Evolutionary conservation across 1,140 invertebrate genomes (phyloP).

Genomic region (Sitodiplosis mosellana): DNA sequence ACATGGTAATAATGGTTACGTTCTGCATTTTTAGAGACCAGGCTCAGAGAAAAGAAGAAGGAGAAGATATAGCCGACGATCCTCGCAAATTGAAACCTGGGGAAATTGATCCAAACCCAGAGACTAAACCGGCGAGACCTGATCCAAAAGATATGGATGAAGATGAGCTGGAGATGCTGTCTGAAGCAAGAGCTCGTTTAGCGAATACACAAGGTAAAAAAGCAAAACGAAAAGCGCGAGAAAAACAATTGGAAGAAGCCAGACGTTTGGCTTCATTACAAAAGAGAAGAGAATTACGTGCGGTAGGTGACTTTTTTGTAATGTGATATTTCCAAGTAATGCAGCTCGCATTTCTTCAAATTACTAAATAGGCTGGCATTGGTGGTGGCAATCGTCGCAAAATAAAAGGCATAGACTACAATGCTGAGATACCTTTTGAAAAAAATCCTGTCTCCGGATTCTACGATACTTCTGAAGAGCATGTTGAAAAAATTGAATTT

Average conservation of each 20-base stretch:
- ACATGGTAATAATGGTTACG: no score
- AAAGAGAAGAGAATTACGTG: constrained; percentile 87
- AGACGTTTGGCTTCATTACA: constrained; percentile 87
- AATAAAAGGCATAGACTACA: constrained; percentile 78
- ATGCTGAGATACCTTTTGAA: constrained; percentile 94
- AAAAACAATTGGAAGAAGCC: constrained; percentile 97
- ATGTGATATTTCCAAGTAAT: no score
- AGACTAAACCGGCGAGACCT: constrained; percentile 96
- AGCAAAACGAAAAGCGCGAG: constrained; percentile 94
- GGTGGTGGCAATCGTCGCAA: constrained; percentile 25
- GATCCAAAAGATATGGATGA: constrained; percentile 99
- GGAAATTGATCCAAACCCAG: constrained; percentile 99
- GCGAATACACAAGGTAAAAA: constrained; percentile 99
- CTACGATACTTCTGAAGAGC: constrained; percentile 82
- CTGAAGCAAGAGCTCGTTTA: constrained; percentile 90
- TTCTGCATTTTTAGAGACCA: constrained; percentile 76
- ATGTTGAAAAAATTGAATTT: constrained; percentile 68
- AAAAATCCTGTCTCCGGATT: constrained; percentile 82
- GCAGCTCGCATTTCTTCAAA: no score
- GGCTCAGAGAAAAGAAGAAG: constrained; percentile 95
- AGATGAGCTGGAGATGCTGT: constrained; percentile 98
- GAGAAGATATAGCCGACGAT: constrained; percentile 79
- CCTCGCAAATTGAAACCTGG: constrained; percentile 93
- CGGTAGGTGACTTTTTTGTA: constrained; percentile 27
- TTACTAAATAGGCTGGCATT: constrained; percentile 59